Evolutionary conservation across 2,888 invertebrate species (phyloP), one percentile per base, ranked within the genome.

Genomic region (Ectobius pallidus): DNA sequence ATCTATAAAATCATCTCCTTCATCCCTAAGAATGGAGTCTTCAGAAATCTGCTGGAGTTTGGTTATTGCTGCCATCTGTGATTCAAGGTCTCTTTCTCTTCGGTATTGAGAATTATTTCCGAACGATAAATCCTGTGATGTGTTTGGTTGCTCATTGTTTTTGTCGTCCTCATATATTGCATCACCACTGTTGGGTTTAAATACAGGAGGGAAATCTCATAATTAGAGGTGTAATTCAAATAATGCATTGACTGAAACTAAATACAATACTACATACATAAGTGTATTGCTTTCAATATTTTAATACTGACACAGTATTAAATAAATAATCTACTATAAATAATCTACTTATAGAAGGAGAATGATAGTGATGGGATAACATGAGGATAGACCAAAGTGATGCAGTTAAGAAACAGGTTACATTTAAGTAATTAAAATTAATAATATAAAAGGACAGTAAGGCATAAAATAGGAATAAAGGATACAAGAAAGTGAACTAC

Each of bases 151-250:
- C 52, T 52, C 69, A 34, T 18, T 69, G 27, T 44, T 46, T n/a
- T 65, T 65, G 62, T 74, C 75, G 44, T 70, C 73, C 63, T 74
- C 75, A 52, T 61, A 70, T 49, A 74, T 68, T 30, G 74, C 62
- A 62, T 75, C 75, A 70, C 73, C 74, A 73, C 75, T 76, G 74
- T 70, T 65, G 71, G 55, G 74, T 71, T 72, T 69, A 74, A 72
- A 72, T 72, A 72, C 46, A 52, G 69, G 55, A 55, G 18, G 69
- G 55, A 39, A n/a, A 69, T 30, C 69, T 52, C 30, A 52, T 55
- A 55, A 25, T 25, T 25, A 52, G 9, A 22, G 3, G n/a, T n/a
- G 58, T 30, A 58, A 30, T n/a, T 6, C 1, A 7, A 16, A 16
- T 1, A 30, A 16, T 58, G 58, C 32, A 32, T 58, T 14, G 34